phyloP scores from a whole-genome alignment of 2,113 vertebrate genomes.

The Chaetodon trifascialis region DNA sequence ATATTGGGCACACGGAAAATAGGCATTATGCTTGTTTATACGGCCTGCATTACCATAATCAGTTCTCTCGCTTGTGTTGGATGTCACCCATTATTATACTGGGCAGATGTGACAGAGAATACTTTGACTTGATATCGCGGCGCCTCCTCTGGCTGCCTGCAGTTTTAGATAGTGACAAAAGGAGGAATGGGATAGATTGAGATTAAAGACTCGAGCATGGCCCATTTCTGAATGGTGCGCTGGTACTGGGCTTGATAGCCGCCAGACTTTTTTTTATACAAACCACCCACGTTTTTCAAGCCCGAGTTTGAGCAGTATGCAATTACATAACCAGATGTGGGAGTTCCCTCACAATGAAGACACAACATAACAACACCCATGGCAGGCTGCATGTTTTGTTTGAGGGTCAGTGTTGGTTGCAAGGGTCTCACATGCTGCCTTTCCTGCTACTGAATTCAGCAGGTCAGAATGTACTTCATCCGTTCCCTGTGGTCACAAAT shows the following conservation, averaged over 20 bases:
- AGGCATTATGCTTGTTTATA: slow-evolving; percentile 63
- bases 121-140: slow-evolving; percentile 52
- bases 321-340: slow-evolving; percentile 53
- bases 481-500: background rate
- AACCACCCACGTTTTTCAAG: slow-evolving; percentile 27
- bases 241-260: background rate
- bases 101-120: slow-evolving; percentile 50
- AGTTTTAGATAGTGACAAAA: slow-evolving; percentile 38
- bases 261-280: slow-evolving; percentile 16
- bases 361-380: slow-evolving; percentile 20
- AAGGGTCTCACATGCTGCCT: background rate
- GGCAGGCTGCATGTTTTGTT: background rate
- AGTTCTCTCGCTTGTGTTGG: slow-evolving; percentile 48
- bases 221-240: background rate
- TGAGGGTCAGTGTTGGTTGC: background rate
- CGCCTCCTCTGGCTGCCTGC: slow-evolving; percentile 38
- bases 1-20: slow-evolving; percentile 54
- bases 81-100: slow-evolving; percentile 49
- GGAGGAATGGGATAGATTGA: slow-evolving; percentile 32
- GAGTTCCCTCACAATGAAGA: slow-evolving; percentile 35
- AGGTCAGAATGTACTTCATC: slow-evolving; percentile 7
- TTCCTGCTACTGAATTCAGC: slow-evolving; percentile 2
- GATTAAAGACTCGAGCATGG: slow-evolving; percentile 39
- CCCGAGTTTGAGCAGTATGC: slow-evolving; percentile 17
- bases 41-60: slow-evolving; percentile 55